Evolutionary conservation across 2,113 vertebrate species (phyloP).

Genomic region (Psephotus haematonotus): DNA sequence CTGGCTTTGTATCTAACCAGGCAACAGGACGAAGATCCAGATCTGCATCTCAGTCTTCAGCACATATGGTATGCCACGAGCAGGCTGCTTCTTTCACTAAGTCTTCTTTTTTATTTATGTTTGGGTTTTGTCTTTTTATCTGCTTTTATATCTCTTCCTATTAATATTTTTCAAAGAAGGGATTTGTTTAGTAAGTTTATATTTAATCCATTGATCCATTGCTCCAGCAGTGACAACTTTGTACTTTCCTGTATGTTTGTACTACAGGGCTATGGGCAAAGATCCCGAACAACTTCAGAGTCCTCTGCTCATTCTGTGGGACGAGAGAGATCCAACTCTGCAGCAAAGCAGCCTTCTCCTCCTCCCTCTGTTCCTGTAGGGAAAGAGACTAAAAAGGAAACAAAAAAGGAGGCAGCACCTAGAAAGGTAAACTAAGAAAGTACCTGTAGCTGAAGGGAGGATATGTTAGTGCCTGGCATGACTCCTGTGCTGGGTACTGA

Average conservation of each 20-base stretch:
- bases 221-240: not conserved
- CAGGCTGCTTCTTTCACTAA: not conserved
- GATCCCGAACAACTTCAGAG: constrained; percentile 83
- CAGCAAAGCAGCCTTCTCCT: constrained; percentile 74
- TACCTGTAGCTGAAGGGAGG: not conserved
- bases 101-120: not conserved
- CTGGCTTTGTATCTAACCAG: constrained; percentile 57
- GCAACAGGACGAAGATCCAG: constrained; percentile 76
- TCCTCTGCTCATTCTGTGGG: constrained; percentile 82
- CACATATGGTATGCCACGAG: constrained; percentile 69
- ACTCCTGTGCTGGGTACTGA: not conserved
- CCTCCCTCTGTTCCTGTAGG: constrained; percentile 76
- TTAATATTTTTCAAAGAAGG: not conserved
- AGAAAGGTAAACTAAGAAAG: constrained; percentile 66
- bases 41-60: constrained; percentile 84
- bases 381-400: constrained; percentile 38
- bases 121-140: not conserved
- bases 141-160: not conserved
- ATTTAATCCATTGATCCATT: not conserved
- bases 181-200: not conserved
- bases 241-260: not conserved
- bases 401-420: constrained; percentile 63
- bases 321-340: constrained; percentile 78
- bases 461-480: not conserved
- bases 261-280: constrained; percentile 74